Evolutionary conservation across 2,797 vertebrate species (phyloP).

Genomic region (Sebastes cheni): DNA sequence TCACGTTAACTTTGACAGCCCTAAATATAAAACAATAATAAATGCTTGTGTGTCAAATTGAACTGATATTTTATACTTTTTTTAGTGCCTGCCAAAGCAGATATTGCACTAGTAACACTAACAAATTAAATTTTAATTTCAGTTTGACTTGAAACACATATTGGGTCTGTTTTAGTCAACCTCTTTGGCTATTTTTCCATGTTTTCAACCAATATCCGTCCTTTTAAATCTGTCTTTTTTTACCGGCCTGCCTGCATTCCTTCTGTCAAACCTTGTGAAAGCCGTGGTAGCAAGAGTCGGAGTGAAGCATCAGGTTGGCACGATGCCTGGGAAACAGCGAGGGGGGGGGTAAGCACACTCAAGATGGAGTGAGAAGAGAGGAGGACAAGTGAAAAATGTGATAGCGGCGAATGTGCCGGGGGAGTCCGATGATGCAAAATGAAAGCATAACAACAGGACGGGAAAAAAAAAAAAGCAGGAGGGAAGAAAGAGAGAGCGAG

Average conservation of each 20-base stretch:
- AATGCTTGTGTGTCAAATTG: background rate
- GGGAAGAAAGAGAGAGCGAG: constrained; percentile 23
- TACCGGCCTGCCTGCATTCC: background rate
- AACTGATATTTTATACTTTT: background rate
- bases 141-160: background rate
- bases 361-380: constrained; percentile 49
- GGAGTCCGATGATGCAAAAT: constrained; percentile 58
- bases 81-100: background rate
- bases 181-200: background rate
- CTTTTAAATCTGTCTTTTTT: background rate
- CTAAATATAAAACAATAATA: background rate
- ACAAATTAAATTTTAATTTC: background rate
- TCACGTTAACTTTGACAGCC: too few relatives aligned
- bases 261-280: constrained; percentile 2
- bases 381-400: constrained; percentile 46
- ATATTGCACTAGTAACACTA: background rate
- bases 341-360: background rate
- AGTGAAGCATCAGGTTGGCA: constrained; percentile 51
- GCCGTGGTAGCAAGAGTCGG: background rate
- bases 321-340: constrained; percentile 38
- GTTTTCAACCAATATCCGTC: background rate
- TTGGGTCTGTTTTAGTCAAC: background rate
- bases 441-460: constrained; percentile 64
- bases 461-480: constrained; percentile 20
- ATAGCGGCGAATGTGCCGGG: constrained; percentile 22